Base-by-base conservation (phyloP, 2,797 vertebrate species). In the Mastacembelus armatus region DNA sequence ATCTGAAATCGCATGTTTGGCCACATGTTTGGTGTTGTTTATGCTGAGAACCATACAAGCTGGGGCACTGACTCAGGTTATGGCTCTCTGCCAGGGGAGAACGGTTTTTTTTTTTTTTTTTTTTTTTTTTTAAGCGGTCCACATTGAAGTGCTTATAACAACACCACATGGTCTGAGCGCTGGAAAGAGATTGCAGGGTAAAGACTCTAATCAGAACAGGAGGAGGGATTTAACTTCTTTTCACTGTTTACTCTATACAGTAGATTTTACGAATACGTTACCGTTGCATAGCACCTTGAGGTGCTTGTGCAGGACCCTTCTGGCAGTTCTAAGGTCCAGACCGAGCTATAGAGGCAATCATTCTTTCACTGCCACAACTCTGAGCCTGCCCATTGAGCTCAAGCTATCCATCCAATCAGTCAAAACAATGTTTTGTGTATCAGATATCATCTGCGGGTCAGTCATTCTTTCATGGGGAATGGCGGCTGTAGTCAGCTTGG, bases 1-100 rank as follows among this genome's bases (percentile, higher is more conserved):
- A 55, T 67, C 57, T 44, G 27, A 45, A 43, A 19, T 50, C 6
- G n/a, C n/a, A n/a, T n/a, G n/a, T n/a, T n/a, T n/a, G n/a, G n/a
- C 56, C 67, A 59, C 58, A 32, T 56, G 56, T 67, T 68, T 35
- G 38, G 51, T 21, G n/a, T 44, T 52, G 52, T 68, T 76, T 22
- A 21, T 16, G 30, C 42, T 18, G 2, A 49, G 29, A 77, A 67
- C 26, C 64, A 29, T 24, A 51, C 0, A 44, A 29, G 38, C 48
- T 10, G 21, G 14, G 36, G 52, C 4, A 12, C 10, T 70, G 42
- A 69, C 73, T 56, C 30, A 0, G 40, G 60, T 62, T 52, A 24
- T 29, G 60, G 49, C 65, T 44, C 16, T 1, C 2, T 62, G 57
- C 77, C 78, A 72, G 43, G 14, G 60, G 54, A 4, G 32, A 24